Base-by-base conservation (phyloP, 2,888 invertebrate genomes). In the Amiota minor region DNA sequence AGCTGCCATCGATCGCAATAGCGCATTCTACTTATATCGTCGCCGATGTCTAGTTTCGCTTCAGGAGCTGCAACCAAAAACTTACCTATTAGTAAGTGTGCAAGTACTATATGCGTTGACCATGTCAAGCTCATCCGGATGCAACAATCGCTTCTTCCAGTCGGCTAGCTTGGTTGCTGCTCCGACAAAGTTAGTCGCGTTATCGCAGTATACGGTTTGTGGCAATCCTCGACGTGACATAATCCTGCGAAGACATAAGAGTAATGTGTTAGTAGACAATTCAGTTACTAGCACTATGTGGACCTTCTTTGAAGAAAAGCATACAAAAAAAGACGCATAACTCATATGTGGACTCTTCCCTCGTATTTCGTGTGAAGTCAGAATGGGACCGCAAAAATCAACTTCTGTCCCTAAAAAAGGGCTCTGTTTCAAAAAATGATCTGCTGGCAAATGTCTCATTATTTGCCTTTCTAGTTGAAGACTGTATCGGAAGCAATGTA, bases 401-500 rank as follows among this genome's bases (percentile, higher is more conserved):
- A 55, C 55, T 8, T 16, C 55, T 55, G 55, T 55, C 14, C 12
- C 14, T 55, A 14, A 14, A 14, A 55, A 55, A 12, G n/a, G 55
- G 9, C 55, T 12, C 16, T 55, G 55, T 55, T 55, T 55, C n/a
- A 9, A 16, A 14, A 55, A 55, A 55, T 16, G 55, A 14, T 55
- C 55, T 14, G 55, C 55, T 55, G 55, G 55, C 55, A 55, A 14
- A 12, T 55, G 55, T 56, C 76, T 76, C 76, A 77, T 77, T 2
- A 76, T 73, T 74, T 79, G 76, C n/a, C 70, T 56, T 9, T 74
- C 1, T 9, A 76, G 56, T 61, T 59, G 70, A 10, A 76, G 78
- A 11, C 71, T 74, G 16, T n/a, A n/a, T n/a, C n/a, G n/a, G n/a
- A n/a, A n/a, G n/a, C n/a, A n/a, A n/a, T n/a, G n/a, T n/a, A n/a